Conservation (phyloP, 2,113 vertebrate species). For the Melanotaenia duboulayi region DNA sequence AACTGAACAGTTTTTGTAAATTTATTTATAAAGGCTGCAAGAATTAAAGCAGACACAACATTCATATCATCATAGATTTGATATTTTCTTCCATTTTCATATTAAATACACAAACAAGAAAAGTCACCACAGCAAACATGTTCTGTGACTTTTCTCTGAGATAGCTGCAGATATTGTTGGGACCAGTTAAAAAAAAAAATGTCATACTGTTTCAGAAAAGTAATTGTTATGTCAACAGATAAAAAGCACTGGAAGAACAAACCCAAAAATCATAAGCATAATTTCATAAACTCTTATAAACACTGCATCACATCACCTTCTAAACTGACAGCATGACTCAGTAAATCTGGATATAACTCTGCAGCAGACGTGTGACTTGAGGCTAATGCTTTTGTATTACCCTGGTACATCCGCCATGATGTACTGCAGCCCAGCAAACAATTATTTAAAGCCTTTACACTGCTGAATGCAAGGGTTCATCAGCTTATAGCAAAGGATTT, state of each 20-base stretch:
- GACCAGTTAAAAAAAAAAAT: background rate
- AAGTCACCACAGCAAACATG: background rate
- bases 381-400: slow-evolving; percentile 8
- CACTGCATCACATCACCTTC: background rate
- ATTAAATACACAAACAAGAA: background rate
- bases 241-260: too few relatives aligned
- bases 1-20: background rate
- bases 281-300: background rate
- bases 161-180: background rate
- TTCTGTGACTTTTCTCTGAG: background rate
- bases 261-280: background rate
- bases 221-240: too few relatives aligned
- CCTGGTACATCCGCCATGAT: slow-evolving; percentile 18
- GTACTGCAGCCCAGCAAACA: slow-evolving; percentile 46
- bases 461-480: slow-evolving; percentile 56
- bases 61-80: background rate
- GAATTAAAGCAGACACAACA: background rate
- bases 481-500: slow-evolving; percentile 70
- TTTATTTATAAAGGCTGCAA: background rate
- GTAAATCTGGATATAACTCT: slow-evolving; percentile 14
- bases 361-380: slow-evolving; percentile 15
- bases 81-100: too few relatives aligned
- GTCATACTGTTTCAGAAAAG: background rate
- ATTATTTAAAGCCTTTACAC: slow-evolving; percentile 66
- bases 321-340: background rate